phyloP scores from a whole-genome alignment of 2,888 invertebrate genomes.

The Troilus luridus region DNA sequence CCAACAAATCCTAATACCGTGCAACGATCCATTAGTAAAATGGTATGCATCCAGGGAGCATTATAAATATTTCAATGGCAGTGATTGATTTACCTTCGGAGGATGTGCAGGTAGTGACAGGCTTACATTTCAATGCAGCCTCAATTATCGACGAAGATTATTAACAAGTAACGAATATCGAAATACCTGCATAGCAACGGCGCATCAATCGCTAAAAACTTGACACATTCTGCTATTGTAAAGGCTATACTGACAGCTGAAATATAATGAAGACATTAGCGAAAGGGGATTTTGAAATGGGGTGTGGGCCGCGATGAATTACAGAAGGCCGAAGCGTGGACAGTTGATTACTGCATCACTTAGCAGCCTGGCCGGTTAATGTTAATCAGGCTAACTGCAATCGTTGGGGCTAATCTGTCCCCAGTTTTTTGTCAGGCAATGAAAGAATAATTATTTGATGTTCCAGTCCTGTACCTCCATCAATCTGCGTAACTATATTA shows the following conservation, averaged over 20 bases:
- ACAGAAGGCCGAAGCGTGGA: background rate
- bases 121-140: background rate
- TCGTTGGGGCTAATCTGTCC: background rate
- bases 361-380: background rate
- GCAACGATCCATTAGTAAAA: background rate
- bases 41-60: background rate
- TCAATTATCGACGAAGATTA: background rate
- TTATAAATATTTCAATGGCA: conserved; percentile 2
- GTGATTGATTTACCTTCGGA: background rate
- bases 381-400: background rate
- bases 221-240: background rate
- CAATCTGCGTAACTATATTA: too few relatives aligned
- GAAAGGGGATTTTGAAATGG: background rate
- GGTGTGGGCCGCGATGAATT: background rate
- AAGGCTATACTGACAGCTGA: background rate
- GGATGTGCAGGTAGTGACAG: background rate
- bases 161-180: background rate
- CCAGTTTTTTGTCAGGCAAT: background rate
- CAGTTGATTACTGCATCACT: background rate
- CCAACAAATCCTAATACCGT: background rate
- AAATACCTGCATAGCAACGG: background rate
- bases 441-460: background rate
- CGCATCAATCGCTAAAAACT: background rate
- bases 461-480: background rate
- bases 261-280: background rate